Evolutionary conservation across 1,140 invertebrate species (phyloP), one percentile per base, ranked within the genome.

Genomic region (Manduca sexta): DNA sequence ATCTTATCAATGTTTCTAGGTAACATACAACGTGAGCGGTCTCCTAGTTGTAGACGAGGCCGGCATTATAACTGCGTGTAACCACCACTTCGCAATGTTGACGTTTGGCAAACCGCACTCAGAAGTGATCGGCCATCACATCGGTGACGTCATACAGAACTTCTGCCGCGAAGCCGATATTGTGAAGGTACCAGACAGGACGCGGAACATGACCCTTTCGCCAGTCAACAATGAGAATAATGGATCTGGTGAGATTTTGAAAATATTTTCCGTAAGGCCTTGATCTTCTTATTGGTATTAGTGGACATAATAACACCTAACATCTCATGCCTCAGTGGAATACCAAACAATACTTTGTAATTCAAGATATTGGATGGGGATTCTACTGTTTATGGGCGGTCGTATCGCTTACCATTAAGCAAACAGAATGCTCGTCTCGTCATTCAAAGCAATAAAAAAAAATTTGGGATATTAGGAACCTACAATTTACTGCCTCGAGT

Each of bases 1-100:
- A n/a, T 26, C 21, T 0, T 5, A 26, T 33, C 30, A 14, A 33
- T 34, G 10, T 49, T 40, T 35, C 4, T 52, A 87, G 86, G 84
- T 92, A 5, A 92, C 91, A 56, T 89, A 89, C 54, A 92, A 91
- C 62, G 89, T 92, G 39, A 92, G 90, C 67, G 91, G 91, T 10
- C 72, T 92, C n/a, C 86, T 92, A 13, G 90, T 91, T 8, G 84
- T 92, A 1, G 87, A 89, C 46, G 89, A 90, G 7, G 76, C 86
- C 49, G 90, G 89, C 4, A 83, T 84, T n/a, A 89, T 92, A 43
- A 88, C 90, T 11, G 90, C 89, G 10, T 90, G 90, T 52, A 92
- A 92, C 69, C 88, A 91, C 56, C 90, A 91, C 63, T 92, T 92
- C 62, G 87, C 90, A 0, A 87, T 88, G 64, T 71, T 92, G 18